These are phyloP conservation scores for Apodemia duryi DNA, from an alignment of 2,888 invertebrate species.

Conservation along the genomic window DNA sequence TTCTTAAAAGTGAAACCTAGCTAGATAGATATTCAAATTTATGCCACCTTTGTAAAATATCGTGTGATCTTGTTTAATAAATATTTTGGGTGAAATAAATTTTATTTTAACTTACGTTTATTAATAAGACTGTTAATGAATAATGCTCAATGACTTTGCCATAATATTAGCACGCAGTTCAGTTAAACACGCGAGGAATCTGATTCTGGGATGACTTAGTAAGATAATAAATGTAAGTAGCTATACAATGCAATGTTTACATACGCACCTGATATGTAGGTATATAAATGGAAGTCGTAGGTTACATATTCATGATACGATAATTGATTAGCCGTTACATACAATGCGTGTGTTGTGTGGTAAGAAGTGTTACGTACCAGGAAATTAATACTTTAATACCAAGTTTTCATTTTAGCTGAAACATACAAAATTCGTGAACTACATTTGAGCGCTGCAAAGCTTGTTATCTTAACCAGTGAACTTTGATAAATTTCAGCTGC, in stretches of 20 bases:
- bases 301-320: conserved; percentile 4
- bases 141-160: neutral
- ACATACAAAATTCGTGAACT: too few species aligned
- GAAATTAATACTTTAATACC: neutral
- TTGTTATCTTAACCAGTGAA: too few species aligned
- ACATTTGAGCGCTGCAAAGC: too few species aligned
- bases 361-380: neutral
- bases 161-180: neutral
- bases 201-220: neutral
- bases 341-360: neutral
- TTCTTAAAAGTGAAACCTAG: too few species aligned
- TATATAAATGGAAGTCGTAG: neutral
- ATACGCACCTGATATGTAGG: neutral
- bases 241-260: neutral
- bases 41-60: too few species aligned
- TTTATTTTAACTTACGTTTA: too few species aligned
- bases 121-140: neutral
- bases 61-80: too few species aligned
- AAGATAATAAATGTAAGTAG: neutral
- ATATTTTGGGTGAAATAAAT: neutral
- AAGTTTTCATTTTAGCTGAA: too few species aligned
- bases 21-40: too few species aligned
- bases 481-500: too few species aligned
- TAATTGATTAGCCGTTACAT: conserved; percentile 1
- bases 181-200: neutral